Percentiles rank a stretch among this genome's conserved stretches.
These are phyloP conservation scores for Xerus inauris DNA, from an alignment of 2,113 vertebrate species.

Conservation along the genomic window DNA sequence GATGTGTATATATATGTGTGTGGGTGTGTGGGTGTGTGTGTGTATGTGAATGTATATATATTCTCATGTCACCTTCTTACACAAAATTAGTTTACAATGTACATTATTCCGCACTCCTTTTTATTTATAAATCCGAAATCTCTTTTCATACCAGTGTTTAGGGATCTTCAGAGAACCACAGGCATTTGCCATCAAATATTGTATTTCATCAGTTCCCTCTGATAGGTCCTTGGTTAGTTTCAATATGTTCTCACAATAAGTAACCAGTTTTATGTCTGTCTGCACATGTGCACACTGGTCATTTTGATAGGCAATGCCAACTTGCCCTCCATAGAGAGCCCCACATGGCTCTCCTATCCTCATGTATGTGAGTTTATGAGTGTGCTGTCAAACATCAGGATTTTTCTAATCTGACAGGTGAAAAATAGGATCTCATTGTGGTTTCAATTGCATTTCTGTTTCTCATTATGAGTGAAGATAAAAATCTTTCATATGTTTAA, in stretches of 20 bases:
- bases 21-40: not conserved
- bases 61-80: not conserved
- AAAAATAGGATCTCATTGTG: not conserved
- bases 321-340: not conserved
- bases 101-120: not conserved
- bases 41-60: too few relatives aligned
- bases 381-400: not conserved
- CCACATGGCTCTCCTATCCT: fast-evolving
- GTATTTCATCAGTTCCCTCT: not conserved
- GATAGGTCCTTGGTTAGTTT: not conserved
- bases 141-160: not conserved
- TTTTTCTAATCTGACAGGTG: not conserved
- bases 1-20: not conserved
- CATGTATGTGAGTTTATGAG: not conserved
- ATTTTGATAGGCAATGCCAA: not conserved
- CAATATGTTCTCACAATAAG: too few relatives aligned
- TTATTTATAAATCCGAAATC: not conserved
- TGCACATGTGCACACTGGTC: not conserved
- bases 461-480: not conserved
- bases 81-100: not conserved
- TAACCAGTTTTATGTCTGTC: not conserved
- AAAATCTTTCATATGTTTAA: not conserved
- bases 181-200: not conserved
- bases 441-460: not conserved
- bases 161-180: not conserved